These are phyloP conservation scores for Luffia ferchaultella DNA, from an alignment of 2,888 invertebrate genomes.

Conservation along the genomic window DNA sequence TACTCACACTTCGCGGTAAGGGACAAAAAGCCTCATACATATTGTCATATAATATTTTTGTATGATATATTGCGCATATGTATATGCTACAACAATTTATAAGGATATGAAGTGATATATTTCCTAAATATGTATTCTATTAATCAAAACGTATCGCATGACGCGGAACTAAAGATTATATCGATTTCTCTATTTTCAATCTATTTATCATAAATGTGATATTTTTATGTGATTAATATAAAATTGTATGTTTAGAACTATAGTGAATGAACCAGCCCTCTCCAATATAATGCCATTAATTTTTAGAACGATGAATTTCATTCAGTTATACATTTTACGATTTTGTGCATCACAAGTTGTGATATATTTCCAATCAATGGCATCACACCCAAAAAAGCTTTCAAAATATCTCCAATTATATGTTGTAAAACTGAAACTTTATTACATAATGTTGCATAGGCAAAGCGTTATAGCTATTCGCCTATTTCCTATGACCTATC, in stretches of 20 bases:
- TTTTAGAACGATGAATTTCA: no score
- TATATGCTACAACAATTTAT: constrained; percentile 11
- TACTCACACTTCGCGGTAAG: constrained; percentile 29
- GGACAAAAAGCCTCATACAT: constrained; percentile 34
- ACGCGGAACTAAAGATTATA: no score
- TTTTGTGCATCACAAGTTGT: neutral
- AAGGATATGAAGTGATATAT: neutral
- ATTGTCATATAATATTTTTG: constrained; percentile 56
- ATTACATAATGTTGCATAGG: constrained; percentile 25
- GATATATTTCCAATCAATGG: neutral
- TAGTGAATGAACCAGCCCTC: no score
- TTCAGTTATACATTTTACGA: neutral
- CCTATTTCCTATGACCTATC: neutral
- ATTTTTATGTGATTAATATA: no score
- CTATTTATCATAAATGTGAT: no score
- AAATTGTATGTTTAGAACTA: no score
- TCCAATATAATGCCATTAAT: no score
- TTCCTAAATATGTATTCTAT: neutral
- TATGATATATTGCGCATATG: constrained; percentile 18
- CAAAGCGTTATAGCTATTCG: neutral
- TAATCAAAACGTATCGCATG: no score
- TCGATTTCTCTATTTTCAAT: no score
- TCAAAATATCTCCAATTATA: constrained; percentile 20
- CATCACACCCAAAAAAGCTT: neutral
- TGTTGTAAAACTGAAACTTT: constrained; percentile 22